phyloP scores from a whole-genome alignment of 2,113 vertebrate genomes.

The Onychostoma macrolepis region DNA sequence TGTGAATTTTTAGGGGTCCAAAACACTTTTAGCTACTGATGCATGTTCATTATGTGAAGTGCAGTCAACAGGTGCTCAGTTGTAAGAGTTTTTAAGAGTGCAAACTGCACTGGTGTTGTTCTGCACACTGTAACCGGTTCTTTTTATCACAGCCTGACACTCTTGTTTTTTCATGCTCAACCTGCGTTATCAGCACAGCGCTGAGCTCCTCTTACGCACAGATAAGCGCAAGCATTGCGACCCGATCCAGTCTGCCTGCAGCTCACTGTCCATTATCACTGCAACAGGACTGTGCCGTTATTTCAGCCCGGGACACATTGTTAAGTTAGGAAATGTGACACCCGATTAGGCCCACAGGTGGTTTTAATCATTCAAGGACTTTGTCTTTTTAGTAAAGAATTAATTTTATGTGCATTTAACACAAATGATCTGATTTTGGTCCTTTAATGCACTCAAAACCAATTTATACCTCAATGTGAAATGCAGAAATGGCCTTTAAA shows the following conservation, averaged over 20 bases:
- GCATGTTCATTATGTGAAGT: not conserved
- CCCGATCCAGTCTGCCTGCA: conserved; percentile 50
- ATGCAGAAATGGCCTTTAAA: not conserved
- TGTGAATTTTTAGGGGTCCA: not conserved
- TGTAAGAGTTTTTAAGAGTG: not conserved
- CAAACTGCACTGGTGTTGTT: not conserved
- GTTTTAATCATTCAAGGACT: not conserved
- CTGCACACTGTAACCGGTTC: conserved; percentile 60
- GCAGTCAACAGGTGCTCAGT: not conserved
- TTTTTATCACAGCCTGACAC: conserved; percentile 71
- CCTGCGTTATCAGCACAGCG: conserved; percentile 66
- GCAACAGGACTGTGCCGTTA: not conserved
- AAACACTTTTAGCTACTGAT: not conserved
- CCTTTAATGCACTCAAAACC: not conserved
- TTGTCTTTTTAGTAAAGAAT: not conserved
- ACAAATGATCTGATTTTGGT: not conserved
- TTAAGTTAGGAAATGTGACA: not conserved
- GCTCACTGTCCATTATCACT: conserved; percentile 44
- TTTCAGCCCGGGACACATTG: conserved; percentile 5
- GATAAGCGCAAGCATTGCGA: conserved; percentile 62
- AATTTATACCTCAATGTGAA: not conserved
- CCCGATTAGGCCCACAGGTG: not conserved
- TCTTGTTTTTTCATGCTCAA: conserved; percentile 59
- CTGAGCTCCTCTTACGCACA: conserved; percentile 47
- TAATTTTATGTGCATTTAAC: not conserved